Evolutionary conservation across 2,797 vertebrate genomes (phyloP), one percentile per base, ranked within the genome.

Genomic region (Champsocephalus esox): DNA sequence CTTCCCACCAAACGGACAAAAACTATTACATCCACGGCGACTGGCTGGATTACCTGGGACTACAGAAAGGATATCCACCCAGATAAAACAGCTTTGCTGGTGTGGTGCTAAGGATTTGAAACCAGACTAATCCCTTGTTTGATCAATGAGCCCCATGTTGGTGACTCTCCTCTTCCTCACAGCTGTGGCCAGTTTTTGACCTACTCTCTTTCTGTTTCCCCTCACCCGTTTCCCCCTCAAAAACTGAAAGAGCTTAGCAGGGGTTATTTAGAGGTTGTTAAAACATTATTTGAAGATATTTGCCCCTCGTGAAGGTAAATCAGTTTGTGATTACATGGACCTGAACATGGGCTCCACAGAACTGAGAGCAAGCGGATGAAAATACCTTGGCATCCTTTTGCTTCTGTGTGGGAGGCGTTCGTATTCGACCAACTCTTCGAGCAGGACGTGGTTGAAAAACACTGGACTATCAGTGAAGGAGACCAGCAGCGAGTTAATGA

Each of bases 1-100:
- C 84, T 75, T 87, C 76, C 67, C 69, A 56, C 74, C 73, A 83
- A 94, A 95, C 19, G 86, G 92, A 95, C 94, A 93, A 91, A 95
- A 93, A 96, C 92, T 94, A 95, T 94, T 94, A 91, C 92, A 94
- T 95, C 94, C 93, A 92, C 89, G 91, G 94, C 94, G 93, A 94
- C 95, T 94, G 95, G 96, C 95, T 96, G 96, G 97, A 97, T 96
- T 96, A 96, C 95, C 96, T 95, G 95, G 95, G 88, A 92, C 83
- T 79, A 82, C 80, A 86, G 90, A 87, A 88, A 91, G 91, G 91
- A 93, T 92, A 90, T 92, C 90, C 85, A 86, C 85, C 79, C 77
- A 90, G 90, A 94, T 91, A 93, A 92, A 93, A 88, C 73, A 86
- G 86, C 85, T 92, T 92, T 92, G 84, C 92, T 91, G 52, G 75